Base-by-base conservation (phyloP, 2,888 invertebrate species). In the Tipula confusa region DNA sequence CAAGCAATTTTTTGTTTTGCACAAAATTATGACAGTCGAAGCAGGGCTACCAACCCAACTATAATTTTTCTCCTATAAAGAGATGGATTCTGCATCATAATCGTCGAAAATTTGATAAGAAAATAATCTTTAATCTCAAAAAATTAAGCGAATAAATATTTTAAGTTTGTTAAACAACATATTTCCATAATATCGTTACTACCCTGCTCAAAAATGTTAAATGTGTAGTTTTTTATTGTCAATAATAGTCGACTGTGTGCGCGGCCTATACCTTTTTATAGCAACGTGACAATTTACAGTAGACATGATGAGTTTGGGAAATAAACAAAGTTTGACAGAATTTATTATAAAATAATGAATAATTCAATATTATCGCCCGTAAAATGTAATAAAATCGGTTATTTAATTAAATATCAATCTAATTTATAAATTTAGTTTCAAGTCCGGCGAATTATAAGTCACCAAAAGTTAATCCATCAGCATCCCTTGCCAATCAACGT, bases 1-100 rank as follows among this genome's bases (percentile, higher is more conserved):
- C 64, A 64, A 64, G 64, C 64, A 64, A 64, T 24, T 64, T 64
- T 64, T 64, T 64, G 64, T 64, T 64, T 64, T 64, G 24, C 24
- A 6, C 18, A 9, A 64, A 38, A 38, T n/a, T 38, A 24, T 64
- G 64, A 64, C 64, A 64, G 64, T 24, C 9, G 18, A 1, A 9
- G 9, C 24, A 64, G 64, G 9, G 1, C 9, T 24, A 24, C 64
- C 64, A 64, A 64, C 64, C 0, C 11, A 64, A 43, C n/a, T 3
- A 64, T 43, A 3, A 7, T 64, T 24, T 7, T 64, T 11, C 1
- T 64, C 24, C 64, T 64, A 64, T 64, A 64, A 64, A 64, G n/a
- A 64, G 43, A 15, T 15, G 43, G 43, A 43, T 43, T 43, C 43
- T 43, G 43, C 13, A 43, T n/a, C 15, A 18, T 33, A 3, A 11